phyloP scores from a whole-genome alignment of 2,797 vertebrate genomes.

The Chloroceryle amazona region DNA sequence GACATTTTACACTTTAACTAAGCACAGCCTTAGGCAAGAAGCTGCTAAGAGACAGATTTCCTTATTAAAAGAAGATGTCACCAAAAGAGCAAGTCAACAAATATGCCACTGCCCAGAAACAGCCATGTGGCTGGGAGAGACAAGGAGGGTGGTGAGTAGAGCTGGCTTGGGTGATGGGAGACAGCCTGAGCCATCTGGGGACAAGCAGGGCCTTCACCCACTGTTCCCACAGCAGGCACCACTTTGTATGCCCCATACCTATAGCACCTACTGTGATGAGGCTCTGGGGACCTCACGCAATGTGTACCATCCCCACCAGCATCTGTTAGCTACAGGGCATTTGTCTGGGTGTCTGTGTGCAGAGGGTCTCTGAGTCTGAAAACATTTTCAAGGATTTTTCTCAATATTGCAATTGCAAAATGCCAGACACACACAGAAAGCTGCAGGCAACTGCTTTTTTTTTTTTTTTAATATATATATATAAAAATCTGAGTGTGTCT shows the following conservation, averaged over 20 bases:
- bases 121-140: conserved; percentile 14
- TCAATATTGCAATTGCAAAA: conserved; percentile 9
- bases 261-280: not conserved
- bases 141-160: fast-evolving
- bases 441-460: conserved; percentile 40
- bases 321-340: not conserved
- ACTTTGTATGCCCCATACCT: fast-evolving
- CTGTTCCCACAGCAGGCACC: not conserved
- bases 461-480: not conserved
- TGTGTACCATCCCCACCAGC: fast-evolving
- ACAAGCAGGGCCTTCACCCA: not conserved
- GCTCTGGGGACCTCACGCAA: not conserved
- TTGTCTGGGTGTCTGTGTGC: not conserved
- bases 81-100: conserved; percentile 84
- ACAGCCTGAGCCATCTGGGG: not conserved
- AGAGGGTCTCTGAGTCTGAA: not conserved
- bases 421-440: conserved; percentile 30
- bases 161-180: not conserved
- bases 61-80: conserved; percentile 83
- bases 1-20: conserved; percentile 86
- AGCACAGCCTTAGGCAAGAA: conserved; percentile 81
- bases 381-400: conserved; percentile 36
- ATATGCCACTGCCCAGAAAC: conserved; percentile 72
- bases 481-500: not conserved
- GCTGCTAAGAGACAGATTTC: conserved; percentile 81